Evolutionary conservation across 37 sponge, comb jelly and placozoan genomes (phyloP).

Genomic region (Theonella swinhoei): DNA sequence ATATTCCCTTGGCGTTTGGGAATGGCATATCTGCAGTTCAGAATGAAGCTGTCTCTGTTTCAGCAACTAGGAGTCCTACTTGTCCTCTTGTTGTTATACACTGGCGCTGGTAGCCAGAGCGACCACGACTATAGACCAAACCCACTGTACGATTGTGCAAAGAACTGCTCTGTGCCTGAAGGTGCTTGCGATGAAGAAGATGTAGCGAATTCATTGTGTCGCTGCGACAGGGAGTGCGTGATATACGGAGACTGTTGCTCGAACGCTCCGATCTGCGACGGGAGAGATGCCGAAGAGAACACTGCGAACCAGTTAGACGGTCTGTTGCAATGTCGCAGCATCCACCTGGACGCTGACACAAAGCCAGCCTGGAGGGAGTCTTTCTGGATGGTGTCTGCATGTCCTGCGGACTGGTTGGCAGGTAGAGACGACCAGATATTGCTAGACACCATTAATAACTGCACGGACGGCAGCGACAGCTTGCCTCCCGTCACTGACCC

Average conservation of each 20-base stretch:
- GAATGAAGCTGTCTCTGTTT: too few relatives aligned
- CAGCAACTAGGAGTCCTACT: too few relatives aligned
- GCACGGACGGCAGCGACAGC: background rate
- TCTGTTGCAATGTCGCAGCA: conserved; percentile 5
- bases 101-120: too few relatives aligned
- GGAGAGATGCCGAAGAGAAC: background rate
- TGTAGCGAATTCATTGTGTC: background rate
- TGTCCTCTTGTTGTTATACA: too few relatives aligned
- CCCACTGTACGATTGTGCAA: too few relatives aligned
- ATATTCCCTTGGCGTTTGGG: too few relatives aligned
- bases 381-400: conserved; percentile 23
- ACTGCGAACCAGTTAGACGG: background rate
- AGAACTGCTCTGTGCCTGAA: too few relatives aligned
- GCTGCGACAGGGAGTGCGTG: conserved; percentile 26
- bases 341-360: background rate
- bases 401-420: conserved; percentile 21
- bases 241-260: conserved; percentile 35
- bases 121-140: too few relatives aligned
- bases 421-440: background rate
- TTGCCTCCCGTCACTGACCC: conserved; percentile 42
- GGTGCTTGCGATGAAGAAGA: too few relatives aligned
- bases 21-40: too few relatives aligned
- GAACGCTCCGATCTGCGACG: background rate
- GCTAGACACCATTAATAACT: background rate
- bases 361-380: background rate